phyloP scores from a whole-genome alignment of 2,797 vertebrate species.

The Pseudochromis fuscus region DNA sequence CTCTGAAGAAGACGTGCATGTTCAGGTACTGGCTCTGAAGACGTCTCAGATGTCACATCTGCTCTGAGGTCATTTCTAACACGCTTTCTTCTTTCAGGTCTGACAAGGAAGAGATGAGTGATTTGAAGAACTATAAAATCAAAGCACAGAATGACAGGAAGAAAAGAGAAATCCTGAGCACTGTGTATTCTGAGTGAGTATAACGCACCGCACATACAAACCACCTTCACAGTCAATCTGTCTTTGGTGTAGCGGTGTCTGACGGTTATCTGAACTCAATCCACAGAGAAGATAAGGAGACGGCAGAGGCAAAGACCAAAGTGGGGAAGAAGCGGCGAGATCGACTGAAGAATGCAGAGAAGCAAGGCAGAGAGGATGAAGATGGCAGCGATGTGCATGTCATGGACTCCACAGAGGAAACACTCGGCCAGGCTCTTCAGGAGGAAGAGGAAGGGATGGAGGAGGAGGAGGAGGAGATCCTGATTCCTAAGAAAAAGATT shows the following conservation, averaged over 20 bases:
- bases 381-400: neutral
- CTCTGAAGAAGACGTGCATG: conserved; percentile 95
- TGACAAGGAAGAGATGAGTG: conserved; percentile 88
- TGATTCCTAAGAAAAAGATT: conserved; percentile 79
- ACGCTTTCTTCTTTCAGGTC: conserved; percentile 76
- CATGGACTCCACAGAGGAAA: conserved; percentile 26
- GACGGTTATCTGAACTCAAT: conserved; percentile 28
- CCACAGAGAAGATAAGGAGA: conserved; percentile 62
- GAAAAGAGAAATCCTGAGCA: conserved; percentile 88
- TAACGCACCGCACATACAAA: no score
- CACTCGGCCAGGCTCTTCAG: conserved; percentile 20
- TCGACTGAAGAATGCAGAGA: conserved; percentile 63
- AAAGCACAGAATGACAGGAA: conserved; percentile 85
- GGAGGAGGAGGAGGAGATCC: conserved; percentile 61
- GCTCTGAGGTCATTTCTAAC: neutral
- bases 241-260: neutral
- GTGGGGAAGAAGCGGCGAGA: conserved; percentile 80
- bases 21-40: conserved; percentile 84
- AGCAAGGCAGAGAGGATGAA: conserved; percentile 9
- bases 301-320: conserved; percentile 65
- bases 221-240: neutral
- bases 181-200: conserved; percentile 85
- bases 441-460: conserved; percentile 33
- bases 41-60: fast-evolving
- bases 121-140: conserved; percentile 85